These are phyloP conservation scores for Strigamia maritima DNA, from an alignment of 2,888 invertebrate species.

Conservation along the genomic window DNA sequence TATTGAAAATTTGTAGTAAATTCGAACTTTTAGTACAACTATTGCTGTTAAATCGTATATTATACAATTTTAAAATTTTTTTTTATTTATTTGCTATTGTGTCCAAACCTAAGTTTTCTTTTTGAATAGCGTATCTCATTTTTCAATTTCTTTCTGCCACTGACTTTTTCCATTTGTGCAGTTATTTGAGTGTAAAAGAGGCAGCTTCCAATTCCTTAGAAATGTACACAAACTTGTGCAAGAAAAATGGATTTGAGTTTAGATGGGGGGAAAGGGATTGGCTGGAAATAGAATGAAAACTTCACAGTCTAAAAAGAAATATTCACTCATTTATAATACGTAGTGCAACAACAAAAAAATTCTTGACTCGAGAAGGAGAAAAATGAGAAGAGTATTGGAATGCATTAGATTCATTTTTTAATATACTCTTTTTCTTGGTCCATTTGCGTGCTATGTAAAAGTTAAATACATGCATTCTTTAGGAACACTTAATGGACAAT, in stretches of 20 bases:
- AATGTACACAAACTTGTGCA: background rate
- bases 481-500: background rate
- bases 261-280: background rate
- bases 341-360: background rate
- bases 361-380: background rate
- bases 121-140: background rate
- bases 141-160: background rate
- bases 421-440: background rate
- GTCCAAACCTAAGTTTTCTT: background rate
- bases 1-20: too few species aligned
- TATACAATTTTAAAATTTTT: background rate
- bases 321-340: background rate
- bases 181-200: background rate
- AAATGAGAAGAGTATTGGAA: background rate
- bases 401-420: background rate
- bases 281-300: background rate
- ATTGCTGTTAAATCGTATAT: too few species aligned
- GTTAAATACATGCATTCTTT: background rate
- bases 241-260: background rate
- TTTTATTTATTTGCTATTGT: background rate
- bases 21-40: too few species aligned
- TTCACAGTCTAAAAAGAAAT: background rate
- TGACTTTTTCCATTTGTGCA: background rate
- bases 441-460: background rate
- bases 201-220: background rate